Conservation (phyloP, 2,888 invertebrate species). For the Synergus umbraculus region DNA sequence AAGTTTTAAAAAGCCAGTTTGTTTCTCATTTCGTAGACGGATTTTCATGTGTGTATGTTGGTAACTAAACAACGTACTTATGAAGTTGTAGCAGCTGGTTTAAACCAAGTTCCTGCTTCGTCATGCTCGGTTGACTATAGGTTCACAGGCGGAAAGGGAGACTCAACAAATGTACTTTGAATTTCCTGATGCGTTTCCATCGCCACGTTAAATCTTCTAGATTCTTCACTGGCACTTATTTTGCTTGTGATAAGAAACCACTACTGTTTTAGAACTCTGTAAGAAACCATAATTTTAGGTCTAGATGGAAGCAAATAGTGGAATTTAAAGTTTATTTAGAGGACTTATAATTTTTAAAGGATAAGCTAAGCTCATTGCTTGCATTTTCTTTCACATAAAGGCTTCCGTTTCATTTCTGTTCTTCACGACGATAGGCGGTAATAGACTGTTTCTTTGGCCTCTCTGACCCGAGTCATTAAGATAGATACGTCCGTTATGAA, state of each 20-base stretch:
- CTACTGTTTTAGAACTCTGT: neutral
- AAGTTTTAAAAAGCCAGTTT: neutral
- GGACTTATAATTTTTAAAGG: too few species aligned
- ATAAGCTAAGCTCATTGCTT: neutral
- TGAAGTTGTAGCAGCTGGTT: neutral
- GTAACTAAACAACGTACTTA: neutral
- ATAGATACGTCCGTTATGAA: constrained; percentile 34
- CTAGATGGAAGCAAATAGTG: too few species aligned
- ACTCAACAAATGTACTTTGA: constrained; percentile 19
- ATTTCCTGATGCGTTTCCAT: constrained; percentile 32
- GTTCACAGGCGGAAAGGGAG: constrained; percentile 10
- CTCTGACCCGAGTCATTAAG: constrained; percentile 23
- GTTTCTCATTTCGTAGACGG: neutral
- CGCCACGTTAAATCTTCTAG: constrained; percentile 10
- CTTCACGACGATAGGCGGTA: constrained; percentile 10
- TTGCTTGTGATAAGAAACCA: neutral
- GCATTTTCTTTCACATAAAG: constrained; percentile 27
- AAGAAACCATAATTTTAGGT: too few species aligned
- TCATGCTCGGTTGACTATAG: neutral
- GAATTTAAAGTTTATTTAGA: too few species aligned
- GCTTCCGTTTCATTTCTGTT: constrained; percentile 39
- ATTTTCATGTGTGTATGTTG: neutral
- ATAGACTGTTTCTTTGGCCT: constrained; percentile 35
- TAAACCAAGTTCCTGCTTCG: constrained; percentile 6
- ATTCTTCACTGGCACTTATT: neutral